phyloP scores from a whole-genome alignment of 2,797 vertebrate species.

The Scyliorhinus canicula region DNA sequence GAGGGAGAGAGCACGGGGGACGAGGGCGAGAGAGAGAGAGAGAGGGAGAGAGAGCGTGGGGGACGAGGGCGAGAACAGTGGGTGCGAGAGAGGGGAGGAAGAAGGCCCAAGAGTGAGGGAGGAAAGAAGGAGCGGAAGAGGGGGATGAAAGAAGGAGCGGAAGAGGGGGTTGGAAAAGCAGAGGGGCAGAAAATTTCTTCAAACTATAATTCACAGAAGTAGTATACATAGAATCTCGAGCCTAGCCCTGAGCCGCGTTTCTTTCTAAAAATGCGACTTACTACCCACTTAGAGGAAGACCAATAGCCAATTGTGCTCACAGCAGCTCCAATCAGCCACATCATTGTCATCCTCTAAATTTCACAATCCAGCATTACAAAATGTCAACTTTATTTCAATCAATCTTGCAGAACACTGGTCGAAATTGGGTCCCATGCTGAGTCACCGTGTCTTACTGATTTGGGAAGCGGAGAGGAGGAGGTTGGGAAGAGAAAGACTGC shows the following conservation, averaged over 20 bases:
- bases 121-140: too few species aligned
- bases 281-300: too few species aligned
- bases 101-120: too few species aligned
- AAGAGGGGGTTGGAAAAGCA: too few species aligned
- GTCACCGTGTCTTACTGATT: not conserved
- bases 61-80: not conserved
- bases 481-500: not conserved
- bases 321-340: not conserved
- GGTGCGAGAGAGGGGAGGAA: too few species aligned
- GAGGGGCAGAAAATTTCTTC: not conserved
- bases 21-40: too few species aligned
- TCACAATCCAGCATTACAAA: not conserved
- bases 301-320: not conserved
- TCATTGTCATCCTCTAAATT: not conserved
- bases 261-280: not conserved
- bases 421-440: not conserved
- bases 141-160: too few species aligned
- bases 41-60: too few species aligned
- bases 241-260: not conserved
- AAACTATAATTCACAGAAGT: not conserved
- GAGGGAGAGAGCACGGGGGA: not conserved
- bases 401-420: not conserved
- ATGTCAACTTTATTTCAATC: not conserved
- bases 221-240: not conserved
- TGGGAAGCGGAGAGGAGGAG: too few species aligned